These are phyloP conservation scores for Drosophila kepulauana DNA, from an alignment of 1,140 invertebrate species.

Conservation along the genomic window DNA sequence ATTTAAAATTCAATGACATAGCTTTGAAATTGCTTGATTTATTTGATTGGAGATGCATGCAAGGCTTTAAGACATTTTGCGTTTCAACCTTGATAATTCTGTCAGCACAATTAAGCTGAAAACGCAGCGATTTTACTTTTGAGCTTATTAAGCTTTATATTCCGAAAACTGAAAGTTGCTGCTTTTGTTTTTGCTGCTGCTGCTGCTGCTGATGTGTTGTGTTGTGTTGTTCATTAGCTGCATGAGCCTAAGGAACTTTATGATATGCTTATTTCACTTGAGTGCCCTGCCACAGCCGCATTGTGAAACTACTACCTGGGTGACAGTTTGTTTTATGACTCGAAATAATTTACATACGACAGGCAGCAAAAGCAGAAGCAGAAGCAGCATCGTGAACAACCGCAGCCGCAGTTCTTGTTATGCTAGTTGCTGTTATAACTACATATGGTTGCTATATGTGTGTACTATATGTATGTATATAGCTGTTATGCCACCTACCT, in stretches of 20 bases:
- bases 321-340: constrained; percentile 65
- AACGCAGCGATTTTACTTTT: neutral
- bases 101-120: neutral
- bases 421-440: constrained; percentile 5
- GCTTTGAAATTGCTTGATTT: too few species aligned
- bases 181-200: neutral
- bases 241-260: constrained; percentile 48
- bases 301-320: constrained; percentile 47
- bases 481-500: neutral
- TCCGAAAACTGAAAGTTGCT: neutral
- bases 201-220: neutral
- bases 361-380: too few species aligned
- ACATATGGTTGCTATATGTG: neutral
- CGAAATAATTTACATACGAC: constrained; percentile 60
- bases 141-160: constrained; percentile 39
- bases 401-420: constrained; percentile 16
- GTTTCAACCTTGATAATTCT: too few species aligned
- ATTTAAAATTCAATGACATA: too few species aligned
- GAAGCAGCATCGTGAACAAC: constrained; percentile 8
- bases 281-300: constrained; percentile 39
- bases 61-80: too few species aligned
- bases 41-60: too few species aligned
- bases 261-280: constrained; percentile 63
- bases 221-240: constrained; percentile 57
- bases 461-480: neutral